A percentile compares a stretch with the other conserved stretches of the same genome.
Evolutionary conservation across 2,113 vertebrate genomes (phyloP).

Genomic region (Saimiri boliviensis): DNA sequence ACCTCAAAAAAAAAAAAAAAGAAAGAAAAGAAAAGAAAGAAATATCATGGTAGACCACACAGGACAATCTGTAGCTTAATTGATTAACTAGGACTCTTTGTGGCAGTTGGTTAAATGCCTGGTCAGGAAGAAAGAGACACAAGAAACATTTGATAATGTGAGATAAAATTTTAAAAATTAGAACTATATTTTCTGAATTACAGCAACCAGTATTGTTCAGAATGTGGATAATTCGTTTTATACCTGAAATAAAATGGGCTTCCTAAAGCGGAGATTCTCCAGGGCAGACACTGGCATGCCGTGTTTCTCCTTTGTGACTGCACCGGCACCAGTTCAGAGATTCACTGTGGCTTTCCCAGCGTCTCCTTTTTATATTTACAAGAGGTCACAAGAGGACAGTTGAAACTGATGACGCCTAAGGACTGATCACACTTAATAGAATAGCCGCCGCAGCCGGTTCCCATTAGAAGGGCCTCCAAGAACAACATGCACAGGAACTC

Average conservation of each 20-base stretch:
- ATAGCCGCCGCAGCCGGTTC: accelerated
- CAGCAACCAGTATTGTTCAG: neutral
- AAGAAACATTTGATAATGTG: neutral
- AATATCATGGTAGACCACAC: too few relatives aligned
- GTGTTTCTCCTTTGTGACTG: neutral
- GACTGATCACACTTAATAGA: neutral
- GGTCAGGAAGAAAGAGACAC: neutral
- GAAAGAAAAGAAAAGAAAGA: too few relatives aligned
- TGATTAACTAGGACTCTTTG: neutral
- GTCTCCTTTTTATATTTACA: neutral
- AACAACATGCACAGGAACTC: neutral
- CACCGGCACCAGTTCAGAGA: neutral
- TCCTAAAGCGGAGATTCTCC: neutral
- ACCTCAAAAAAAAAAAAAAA: too few relatives aligned
- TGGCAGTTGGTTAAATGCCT: neutral
- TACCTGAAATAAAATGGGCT: neutral
- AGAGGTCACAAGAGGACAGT: conserved; percentile 2
- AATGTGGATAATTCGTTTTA: neutral
- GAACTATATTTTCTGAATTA: neutral
- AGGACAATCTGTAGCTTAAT: neutral
- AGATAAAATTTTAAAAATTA: neutral
- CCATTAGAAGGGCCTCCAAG: neutral
- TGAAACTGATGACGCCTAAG: neutral
- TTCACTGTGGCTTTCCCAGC: neutral
- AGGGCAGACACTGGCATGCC: accelerated